A percentile compares a stretch with the other conserved stretches of the same genome.
Evolutionary conservation across 53 echinoderm and acorn worm genomes (phyloP).

Genomic region (Zoroaster sp.): DNA sequence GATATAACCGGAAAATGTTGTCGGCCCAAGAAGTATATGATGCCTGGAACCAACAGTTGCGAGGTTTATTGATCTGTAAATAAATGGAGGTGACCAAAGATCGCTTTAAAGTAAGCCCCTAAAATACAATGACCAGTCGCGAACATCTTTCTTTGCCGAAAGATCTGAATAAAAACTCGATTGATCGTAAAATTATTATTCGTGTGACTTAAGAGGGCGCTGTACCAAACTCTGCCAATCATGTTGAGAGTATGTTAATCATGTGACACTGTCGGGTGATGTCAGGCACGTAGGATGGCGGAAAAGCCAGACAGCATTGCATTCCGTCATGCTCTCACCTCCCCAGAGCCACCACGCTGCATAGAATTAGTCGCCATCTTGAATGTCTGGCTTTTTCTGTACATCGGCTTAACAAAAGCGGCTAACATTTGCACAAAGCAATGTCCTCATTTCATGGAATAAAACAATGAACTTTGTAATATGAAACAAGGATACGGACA

Average conservation of each 20-base stretch:
- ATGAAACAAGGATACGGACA: too few species aligned
- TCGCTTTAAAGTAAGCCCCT: too few species aligned
- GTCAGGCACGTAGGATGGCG: not conserved
- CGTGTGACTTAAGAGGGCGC: constrained; percentile 28
- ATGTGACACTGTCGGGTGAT: constrained; percentile 2
- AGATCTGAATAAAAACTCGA: not conserved
- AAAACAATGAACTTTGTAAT: too few species aligned
- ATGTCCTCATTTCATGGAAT: not conserved
- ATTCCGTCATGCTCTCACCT: constrained; percentile 44
- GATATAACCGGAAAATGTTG: too few species aligned
- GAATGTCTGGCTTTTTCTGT: constrained; percentile 45
- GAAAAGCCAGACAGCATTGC: constrained; percentile 30
- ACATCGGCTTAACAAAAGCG: too few species aligned
- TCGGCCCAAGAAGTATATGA: too few species aligned
- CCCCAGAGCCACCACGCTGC: constrained; percentile 28
- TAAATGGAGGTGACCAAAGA: too few species aligned
- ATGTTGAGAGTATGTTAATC: not conserved
- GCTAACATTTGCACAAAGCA: not conserved
- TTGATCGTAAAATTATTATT: not conserved
- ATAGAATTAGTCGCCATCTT: constrained; percentile 52
- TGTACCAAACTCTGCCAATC: not conserved
- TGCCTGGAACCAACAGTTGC: too few species aligned
- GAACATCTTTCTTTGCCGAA: too few species aligned
- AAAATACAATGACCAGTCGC: too few species aligned
- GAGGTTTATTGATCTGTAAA: too few species aligned